phyloP scores from a whole-genome alignment of 53 echinoderm and acorn worm species.

The Antedon mediterranea region DNA sequence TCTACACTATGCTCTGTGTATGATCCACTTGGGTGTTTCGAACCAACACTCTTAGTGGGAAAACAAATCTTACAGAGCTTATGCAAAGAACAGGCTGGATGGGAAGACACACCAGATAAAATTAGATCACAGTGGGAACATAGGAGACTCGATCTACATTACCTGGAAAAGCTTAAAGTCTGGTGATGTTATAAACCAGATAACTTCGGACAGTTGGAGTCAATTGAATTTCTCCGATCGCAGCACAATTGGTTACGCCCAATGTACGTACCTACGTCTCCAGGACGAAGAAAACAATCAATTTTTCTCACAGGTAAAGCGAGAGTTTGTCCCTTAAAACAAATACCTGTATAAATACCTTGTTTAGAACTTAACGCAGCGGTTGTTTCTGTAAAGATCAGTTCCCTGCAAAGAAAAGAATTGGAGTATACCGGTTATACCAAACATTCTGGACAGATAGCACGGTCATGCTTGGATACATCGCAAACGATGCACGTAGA shows the following conservation, averaged over 20 bases:
- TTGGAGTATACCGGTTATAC: not conserved
- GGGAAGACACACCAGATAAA: constrained; percentile 10
- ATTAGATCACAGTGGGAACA: constrained; percentile 3
- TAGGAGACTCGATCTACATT: constrained; percentile 6
- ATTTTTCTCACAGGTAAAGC: constrained; percentile 30
- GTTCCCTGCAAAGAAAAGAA: not conserved
- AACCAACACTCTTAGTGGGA: constrained; percentile 29
- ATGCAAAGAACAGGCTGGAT: constrained; percentile 24
- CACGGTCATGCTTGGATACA: constrained; percentile 40
- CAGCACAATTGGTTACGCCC: constrained; percentile 7
- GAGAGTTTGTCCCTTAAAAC: constrained; percentile 23
- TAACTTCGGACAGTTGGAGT: not conserved
- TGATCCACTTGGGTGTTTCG: constrained; percentile 40
- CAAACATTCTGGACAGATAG: constrained; percentile 34
- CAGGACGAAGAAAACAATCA: constrained; percentile 11
- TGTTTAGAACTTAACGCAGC: constrained; percentile 32
- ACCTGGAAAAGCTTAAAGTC: not conserved
- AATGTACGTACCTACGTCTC: constrained; percentile 21
- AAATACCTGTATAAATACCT: constrained; percentile 28
- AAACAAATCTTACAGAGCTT: constrained; percentile 46
- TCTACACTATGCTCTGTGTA: constrained; percentile 12
- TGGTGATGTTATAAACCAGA: constrained; percentile 10
- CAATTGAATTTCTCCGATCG: constrained; percentile 16
- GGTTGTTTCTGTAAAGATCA: constrained; percentile 15
- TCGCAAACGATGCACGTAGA: constrained; percentile 18